These are phyloP conservation scores for Megalops cyprinoides DNA, from an alignment of 2,797 vertebrate species.

Conservation along the genomic window DNA sequence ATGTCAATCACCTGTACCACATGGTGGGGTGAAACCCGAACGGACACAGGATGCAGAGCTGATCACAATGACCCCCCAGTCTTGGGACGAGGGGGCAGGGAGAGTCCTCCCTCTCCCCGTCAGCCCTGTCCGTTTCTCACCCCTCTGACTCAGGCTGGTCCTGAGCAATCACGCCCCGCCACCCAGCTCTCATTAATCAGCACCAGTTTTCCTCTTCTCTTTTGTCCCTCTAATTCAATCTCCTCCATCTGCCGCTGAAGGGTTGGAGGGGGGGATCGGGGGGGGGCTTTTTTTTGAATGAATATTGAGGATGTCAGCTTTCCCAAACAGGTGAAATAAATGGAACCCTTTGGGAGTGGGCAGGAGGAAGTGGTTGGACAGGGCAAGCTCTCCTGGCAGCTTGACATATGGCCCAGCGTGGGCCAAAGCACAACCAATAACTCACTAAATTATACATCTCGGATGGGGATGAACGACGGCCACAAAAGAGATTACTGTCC, in stretches of 20 bases:
- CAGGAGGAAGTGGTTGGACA: constrained; percentile 31
- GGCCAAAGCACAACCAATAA: constrained; percentile 73
- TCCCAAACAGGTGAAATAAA: constrained; percentile 54
- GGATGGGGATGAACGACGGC: constrained; percentile 82
- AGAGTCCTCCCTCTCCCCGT: neutral
- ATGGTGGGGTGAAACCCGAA: no score
- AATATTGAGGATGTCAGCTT: constrained; percentile 9
- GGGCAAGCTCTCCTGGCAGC: constrained; percentile 57
- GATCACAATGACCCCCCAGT: neutral
- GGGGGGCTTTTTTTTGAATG: neutral
- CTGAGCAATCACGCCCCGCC: no score
- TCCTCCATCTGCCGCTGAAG: neutral
- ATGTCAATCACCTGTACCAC: neutral
- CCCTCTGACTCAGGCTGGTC: neutral
- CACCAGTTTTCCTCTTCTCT: neutral
- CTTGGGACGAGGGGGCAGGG: no score
- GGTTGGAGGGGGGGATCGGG: neutral
- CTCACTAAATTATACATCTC: constrained; percentile 82
- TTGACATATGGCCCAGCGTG: constrained; percentile 72
- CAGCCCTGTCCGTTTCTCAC: neutral
- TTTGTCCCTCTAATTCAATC: neutral
- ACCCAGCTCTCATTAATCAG: neutral
- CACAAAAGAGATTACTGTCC: constrained; percentile 81
- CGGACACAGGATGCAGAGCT: neutral
- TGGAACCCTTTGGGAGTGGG: constrained; percentile 22